Evolutionary conservation across 2,797 vertebrate species (phyloP), one percentile per base, ranked within the genome.

Genomic region (Allobates femoralis): DNA sequence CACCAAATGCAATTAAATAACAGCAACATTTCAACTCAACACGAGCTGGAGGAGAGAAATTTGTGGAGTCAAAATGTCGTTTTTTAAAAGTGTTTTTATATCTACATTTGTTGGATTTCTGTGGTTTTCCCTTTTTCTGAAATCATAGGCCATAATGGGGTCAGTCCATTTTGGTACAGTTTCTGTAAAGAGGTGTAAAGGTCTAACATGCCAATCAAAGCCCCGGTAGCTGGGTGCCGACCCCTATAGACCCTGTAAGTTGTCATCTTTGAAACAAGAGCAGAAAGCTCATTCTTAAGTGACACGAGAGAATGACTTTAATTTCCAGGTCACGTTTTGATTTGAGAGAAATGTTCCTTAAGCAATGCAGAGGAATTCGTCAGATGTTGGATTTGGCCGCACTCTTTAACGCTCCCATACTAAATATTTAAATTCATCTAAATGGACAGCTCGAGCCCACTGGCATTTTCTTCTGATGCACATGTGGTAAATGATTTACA

Each of bases 401-500:
- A 15, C 37, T 16, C 69, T 50, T 1, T 6, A 74, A 74, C 41
- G 50, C 69, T 26, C 69, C 41, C n/a, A 5, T 74, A 26, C 37
- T 74, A 74, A 50, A 74, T 46, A 74, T 62, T 41, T 60, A 60
- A 26, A 79, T 62, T 79, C 21, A 26, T 60, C 77, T 79, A 32
- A 79, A 60, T 60, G 77, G 56, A 60, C 55, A 18, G 32, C 26
- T 26, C 1, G 23, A n/a, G 41, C 23, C 69, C 26, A n/a, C 46
- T 50, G 69, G 69, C 41, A 26, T 41, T 62, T 56, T 62, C 32
- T 79, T 62, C 23, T 79, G 55, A 79, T 60, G 76, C 55, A 60
- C 75, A 78, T 56, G 32, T n/a, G 53, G 53, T 37, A 58, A 34
- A 79, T 74, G 69, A 74, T 74, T 74, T 79, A 16, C 58, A 79